Conservation (phyloP, 2,113 vertebrate genomes). For the Pungitius pungitius region DNA sequence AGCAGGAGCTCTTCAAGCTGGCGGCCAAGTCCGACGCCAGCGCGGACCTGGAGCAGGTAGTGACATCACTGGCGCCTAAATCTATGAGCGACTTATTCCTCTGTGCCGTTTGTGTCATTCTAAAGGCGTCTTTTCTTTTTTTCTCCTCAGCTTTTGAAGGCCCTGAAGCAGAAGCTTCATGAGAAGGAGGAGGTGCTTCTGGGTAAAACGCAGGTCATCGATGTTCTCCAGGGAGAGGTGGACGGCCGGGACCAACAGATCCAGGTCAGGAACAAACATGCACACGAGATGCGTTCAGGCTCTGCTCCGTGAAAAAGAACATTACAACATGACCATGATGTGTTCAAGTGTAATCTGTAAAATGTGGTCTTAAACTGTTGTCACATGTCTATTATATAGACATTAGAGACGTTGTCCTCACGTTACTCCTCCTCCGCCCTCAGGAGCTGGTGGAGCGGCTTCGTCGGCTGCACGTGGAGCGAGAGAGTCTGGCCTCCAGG, state of each 20-base stretch:
- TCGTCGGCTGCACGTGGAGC: conserved; percentile 82
- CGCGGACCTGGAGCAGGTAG: conserved; percentile 89
- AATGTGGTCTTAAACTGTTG: too few relatives aligned
- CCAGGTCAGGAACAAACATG: conserved; percentile 60
- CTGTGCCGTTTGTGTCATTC: not conserved
- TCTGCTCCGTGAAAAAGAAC: too few relatives aligned
- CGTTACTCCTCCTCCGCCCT: not conserved
- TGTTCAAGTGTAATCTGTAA: too few relatives aligned
- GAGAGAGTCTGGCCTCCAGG: conserved; percentile 87
- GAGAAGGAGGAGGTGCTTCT: conserved; percentile 92
- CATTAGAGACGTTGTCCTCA: not conserved
- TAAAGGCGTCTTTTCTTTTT: not conserved
- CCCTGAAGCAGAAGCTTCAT: conserved; percentile 90
- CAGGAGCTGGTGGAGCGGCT: conserved; percentile 85
- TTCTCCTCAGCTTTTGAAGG: conserved; percentile 81
- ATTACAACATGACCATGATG: too few relatives aligned
- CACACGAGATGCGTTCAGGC: too few relatives aligned
- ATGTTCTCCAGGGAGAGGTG: conserved; percentile 89
- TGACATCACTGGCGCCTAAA: not conserved
- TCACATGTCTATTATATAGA: too few relatives aligned
- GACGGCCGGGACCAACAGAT: conserved; percentile 85
- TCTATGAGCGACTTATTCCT: not conserved
- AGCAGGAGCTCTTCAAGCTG: conserved; percentile 89
- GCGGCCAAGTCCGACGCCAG: conserved; percentile 90
- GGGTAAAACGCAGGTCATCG: conserved; percentile 89